Percentiles rank a stretch among this genome's conserved stretches.
Conservation (phyloP, 2,888 invertebrate genomes). For the Prenolepis imparis region DNA sequence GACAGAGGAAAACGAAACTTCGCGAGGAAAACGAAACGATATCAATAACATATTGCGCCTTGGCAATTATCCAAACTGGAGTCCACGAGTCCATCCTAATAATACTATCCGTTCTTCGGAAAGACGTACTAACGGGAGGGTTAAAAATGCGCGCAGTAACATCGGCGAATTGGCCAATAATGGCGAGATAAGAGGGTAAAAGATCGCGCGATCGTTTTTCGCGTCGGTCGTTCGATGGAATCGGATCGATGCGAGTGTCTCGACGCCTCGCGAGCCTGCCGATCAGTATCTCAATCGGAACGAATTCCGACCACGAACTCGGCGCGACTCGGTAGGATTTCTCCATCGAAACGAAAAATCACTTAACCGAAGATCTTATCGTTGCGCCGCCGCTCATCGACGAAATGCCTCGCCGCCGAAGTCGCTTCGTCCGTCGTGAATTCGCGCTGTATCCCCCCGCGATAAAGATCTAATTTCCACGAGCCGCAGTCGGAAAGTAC, state of each 20-base stretch:
- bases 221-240: constrained; percentile 25
- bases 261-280: constrained; percentile 37
- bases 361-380: constrained; percentile 76
- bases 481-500: constrained; percentile 63
- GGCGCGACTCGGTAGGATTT: constrained; percentile 57
- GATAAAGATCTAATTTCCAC: constrained; percentile 76
- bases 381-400: constrained; percentile 65
- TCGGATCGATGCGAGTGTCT: constrained; percentile 44
- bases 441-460: constrained; percentile 62
- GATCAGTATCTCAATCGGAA: constrained; percentile 68
- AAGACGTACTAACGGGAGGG: background rate
- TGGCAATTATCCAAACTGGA: constrained; percentile 43
- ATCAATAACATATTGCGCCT: background rate
- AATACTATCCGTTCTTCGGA: constrained; percentile 16
- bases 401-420: constrained; percentile 57
- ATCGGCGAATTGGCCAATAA: constrained; percentile 39
- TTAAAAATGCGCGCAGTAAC: constrained; percentile 44
- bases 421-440: constrained; percentile 58
- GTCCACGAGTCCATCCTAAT: constrained; percentile 2
- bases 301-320: constrained; percentile 69
- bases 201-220: constrained; percentile 42
- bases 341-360: constrained; percentile 74
- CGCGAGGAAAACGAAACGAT: background rate
- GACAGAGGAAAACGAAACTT: background rate
- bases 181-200: constrained; percentile 17